Conservation (phyloP, 2,113 vertebrate species). For the Pterocles burchelli region DNA sequence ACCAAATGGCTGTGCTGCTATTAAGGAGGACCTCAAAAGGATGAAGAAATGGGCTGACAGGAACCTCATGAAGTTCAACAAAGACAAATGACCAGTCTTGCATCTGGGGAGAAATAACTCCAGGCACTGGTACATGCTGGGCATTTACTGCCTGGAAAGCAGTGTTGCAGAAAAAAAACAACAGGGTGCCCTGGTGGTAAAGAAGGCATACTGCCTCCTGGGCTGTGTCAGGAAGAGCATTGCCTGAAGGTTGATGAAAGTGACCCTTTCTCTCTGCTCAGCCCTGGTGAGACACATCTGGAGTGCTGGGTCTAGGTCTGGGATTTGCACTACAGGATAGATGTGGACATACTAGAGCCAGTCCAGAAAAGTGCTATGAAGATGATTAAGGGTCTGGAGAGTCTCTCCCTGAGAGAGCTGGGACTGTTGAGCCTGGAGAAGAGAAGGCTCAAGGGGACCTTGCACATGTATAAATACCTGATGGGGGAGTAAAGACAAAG, state of each 20-base stretch:
- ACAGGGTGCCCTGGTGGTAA: neutral
- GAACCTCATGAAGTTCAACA: neutral
- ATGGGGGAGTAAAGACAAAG: neutral
- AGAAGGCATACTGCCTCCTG: neutral
- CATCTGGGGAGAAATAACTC: neutral
- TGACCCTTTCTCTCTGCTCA: neutral
- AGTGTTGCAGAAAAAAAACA: accelerated
- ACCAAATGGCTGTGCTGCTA: neutral
- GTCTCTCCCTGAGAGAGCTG: neutral
- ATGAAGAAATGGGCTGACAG: neutral
- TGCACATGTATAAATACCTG: neutral
- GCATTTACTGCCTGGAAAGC: neutral
- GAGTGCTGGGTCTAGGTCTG: neutral
- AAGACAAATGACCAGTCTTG: neutral
- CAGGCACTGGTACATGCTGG: neutral
- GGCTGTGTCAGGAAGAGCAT: accelerated
- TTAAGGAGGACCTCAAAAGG: neutral
- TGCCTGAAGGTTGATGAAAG: neutral
- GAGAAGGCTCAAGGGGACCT: neutral
- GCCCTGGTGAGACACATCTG: neutral
- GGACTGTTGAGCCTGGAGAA: neutral
- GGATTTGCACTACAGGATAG: neutral
- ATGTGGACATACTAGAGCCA: neutral
- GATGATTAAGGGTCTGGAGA: neutral
- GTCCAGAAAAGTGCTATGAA: neutral